phyloP scores from a whole-genome alignment of 2,888 invertebrate genomes.

The Branchellion lobata region DNA sequence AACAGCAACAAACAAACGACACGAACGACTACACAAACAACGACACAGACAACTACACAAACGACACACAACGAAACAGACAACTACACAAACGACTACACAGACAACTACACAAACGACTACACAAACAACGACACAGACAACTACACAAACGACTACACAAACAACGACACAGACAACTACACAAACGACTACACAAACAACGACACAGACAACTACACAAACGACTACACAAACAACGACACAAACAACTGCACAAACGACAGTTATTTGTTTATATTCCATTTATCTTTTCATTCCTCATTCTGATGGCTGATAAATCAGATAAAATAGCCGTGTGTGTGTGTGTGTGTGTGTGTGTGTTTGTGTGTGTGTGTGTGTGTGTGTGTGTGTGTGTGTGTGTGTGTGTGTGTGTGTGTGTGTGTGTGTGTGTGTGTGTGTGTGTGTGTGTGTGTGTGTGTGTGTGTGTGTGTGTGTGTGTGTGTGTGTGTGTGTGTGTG shows the following conservation, averaged over 20 bases:
- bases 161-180: background rate
- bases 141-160: background rate
- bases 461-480: background rate
- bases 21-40: too few species aligned
- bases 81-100: background rate
- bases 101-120: background rate
- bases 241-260: background rate
- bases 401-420: conserved; percentile 1
- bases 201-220: background rate
- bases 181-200: background rate
- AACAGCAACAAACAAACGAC: too few species aligned
- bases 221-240: background rate
- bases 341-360: background rate
- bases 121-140: background rate
- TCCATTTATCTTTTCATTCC: background rate
- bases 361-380: background rate
- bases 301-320: background rate
- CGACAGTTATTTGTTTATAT: too few species aligned
- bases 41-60: background rate
- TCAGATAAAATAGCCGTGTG: background rate
- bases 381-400: background rate
- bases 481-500: conserved; percentile 53
- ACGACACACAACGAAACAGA: background rate
- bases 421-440: background rate
- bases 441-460: background rate